Base-by-base conservation (phyloP, 2,888 invertebrate species). In the Chelonus formosanus region DNA sequence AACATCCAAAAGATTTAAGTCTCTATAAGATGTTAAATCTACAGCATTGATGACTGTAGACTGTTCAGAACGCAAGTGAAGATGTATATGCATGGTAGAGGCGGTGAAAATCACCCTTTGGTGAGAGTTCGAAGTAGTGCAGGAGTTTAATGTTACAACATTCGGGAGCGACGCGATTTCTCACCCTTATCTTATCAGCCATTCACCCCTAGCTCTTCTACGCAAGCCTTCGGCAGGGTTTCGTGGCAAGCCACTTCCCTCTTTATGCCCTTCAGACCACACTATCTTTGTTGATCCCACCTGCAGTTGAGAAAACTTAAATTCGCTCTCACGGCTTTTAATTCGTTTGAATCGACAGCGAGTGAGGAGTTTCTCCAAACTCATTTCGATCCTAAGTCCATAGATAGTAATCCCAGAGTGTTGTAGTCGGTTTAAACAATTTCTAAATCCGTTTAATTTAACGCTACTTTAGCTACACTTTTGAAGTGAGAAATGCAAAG, bases 141-240 rank as follows among this genome's bases (percentile, higher is more conserved):
- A 40, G 40, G 63, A 60, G 69, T 71, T 60, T 58, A 68, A 62
- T 63, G 65, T 65, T 65, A 68, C 56, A 53, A 75, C 79, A 80
- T 79, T 77, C 78, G 78, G 73, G 74, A 77, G 78, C 78, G 74
- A 72, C 73, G 74, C 78, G 80, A 81, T 81, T 81, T 81, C 80
- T 80, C 80, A 81, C 76, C 77, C 79, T 81, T 81, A 81, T 81
- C 81, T 81, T 81, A 81, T 80, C 81, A 53, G 40, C 61, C 58
- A 53, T 53, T 58, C 62, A 35, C 52, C 54, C 54, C 63, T 64
- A 45, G 35, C 44, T 57, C 45, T 20, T 44, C 57, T 7, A 7
- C 32, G 10, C 7, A 57, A 43, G 43, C 57, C 58, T 59, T 48
- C 20, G 55, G 55, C 55, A 32, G 48, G 59, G 36, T 48, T 59